These are phyloP conservation scores for Drosophila micromelanica DNA, from an alignment of 1,140 invertebrate genomes.

Conservation along the genomic window DNA sequence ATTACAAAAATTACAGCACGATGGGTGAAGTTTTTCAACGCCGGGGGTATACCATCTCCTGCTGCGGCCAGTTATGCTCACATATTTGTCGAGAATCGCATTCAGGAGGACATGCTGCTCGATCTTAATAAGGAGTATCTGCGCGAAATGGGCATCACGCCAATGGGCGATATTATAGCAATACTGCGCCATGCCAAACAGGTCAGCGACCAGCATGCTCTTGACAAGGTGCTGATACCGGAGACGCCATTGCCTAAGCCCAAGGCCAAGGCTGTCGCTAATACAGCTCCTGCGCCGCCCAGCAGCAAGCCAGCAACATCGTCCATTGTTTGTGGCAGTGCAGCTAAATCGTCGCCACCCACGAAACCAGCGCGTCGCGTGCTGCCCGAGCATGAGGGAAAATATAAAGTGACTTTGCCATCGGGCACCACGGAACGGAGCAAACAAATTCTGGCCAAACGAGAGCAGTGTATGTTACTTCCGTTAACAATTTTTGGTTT, in stretches of 20 bases:
- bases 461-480: conserved; percentile 70
- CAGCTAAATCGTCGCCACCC: conserved; percentile 37
- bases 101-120: conserved; percentile 91
- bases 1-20: conserved; percentile 41
- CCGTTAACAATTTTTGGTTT: neutral
- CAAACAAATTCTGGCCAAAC: conserved; percentile 84
- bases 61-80: conserved; percentile 92
- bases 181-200: conserved; percentile 92
- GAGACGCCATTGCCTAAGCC: conserved; percentile 77
- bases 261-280: conserved; percentile 16
- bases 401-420: conserved; percentile 85
- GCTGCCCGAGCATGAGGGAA: conserved; percentile 85
- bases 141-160: conserved; percentile 92
- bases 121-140: conserved; percentile 93
- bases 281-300: neutral
- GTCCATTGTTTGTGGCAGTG: neutral
- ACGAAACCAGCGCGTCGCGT: conserved; percentile 84
- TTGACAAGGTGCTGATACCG: conserved; percentile 85
- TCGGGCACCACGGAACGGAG: conserved; percentile 84
- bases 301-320: conserved; percentile 15
- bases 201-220: conserved; percentile 88
- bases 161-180: conserved; percentile 93
- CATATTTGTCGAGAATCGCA: conserved; percentile 92
- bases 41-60: conserved; percentile 90
- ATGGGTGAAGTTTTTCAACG: conserved; percentile 92